phyloP scores from a whole-genome alignment of 2,113 vertebrate species.

The Balaenoptera acutorostrata region DNA sequence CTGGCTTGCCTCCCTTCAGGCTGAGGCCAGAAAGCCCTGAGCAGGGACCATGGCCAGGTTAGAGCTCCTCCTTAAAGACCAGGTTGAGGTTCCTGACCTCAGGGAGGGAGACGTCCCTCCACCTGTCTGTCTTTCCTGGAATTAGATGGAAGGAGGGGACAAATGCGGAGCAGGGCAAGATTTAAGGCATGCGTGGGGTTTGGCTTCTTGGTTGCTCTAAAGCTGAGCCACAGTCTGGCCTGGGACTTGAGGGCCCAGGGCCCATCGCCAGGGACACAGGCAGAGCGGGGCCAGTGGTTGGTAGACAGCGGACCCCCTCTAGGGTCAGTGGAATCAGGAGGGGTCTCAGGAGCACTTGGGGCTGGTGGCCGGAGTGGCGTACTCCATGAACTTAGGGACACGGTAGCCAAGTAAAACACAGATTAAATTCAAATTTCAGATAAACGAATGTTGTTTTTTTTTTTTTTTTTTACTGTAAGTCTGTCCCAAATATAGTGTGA shows the following conservation, averaged over 20 bases:
- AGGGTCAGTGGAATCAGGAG: background rate
- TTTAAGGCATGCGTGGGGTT: fast-evolving
- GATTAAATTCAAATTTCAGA: background rate
- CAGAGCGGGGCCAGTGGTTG: no score
- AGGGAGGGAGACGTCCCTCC: background rate
- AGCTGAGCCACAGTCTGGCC: background rate
- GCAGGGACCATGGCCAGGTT: no score
- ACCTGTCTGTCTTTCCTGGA: background rate
- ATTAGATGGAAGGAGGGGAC: background rate
- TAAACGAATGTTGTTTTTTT: background rate
- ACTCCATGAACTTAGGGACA: background rate
- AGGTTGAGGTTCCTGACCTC: background rate
- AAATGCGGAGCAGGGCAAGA: background rate
- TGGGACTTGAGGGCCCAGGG: background rate
- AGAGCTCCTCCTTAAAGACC: background rate
- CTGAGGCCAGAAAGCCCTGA: background rate
- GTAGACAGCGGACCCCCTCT: no score
- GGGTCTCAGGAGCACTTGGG: background rate
- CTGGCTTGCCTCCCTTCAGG: background rate
- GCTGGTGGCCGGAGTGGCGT: background rate
- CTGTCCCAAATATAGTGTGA: background rate
- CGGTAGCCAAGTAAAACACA: background rate
- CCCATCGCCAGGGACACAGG: background rate
- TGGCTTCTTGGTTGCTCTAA: background rate
- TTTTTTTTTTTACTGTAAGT: background rate